Evolutionary conservation across 2,888 invertebrate genomes (phyloP), one percentile per base, ranked within the genome.

Genomic region (Tenthredo livida): DNA sequence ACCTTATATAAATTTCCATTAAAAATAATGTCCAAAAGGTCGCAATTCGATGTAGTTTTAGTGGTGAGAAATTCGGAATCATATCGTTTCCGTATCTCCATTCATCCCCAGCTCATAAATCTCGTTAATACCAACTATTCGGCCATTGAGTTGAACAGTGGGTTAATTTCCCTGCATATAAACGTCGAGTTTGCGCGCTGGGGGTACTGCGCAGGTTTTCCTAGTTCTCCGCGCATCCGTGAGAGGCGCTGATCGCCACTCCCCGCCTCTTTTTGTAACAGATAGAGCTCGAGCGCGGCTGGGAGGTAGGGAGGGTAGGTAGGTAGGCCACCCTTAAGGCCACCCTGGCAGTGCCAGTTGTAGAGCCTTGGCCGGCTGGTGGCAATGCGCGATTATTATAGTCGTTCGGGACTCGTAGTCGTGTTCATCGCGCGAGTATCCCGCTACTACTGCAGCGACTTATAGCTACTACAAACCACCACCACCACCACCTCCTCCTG

Each of bases 341-440:
- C 61, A 61, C 58, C 58, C 80, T 80, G 80, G 80, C 61, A 80
- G 80, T 80, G 80, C 80, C 80, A 80, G 80, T 80, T 80, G 80
- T 80, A 61, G 61, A 80, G 80, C 80, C 80, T 61, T 80, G 80
- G 80, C 80, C 61, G 80, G 80, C 80, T 80, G 80, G 58, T 80
- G 80, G 61, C 29, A 80, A 80, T 80, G 80, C 80, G 80, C 58
- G 80, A 80, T 61, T 80, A 61, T 61, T 80, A n/a, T 77, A 47
- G 29, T 37, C 80, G 29, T 61, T 29, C 80, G 80, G 25, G 58
- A n/a, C 61, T 80, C 50, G 80, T 40, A 58, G 40, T 80, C 80
- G 40, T 40, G 58, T 61, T 58, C 40, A 37, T 43, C 43, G 72
- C 72, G 72, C 15, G 37, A n/a, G 40, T 73, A n/a, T 73, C 72